Conservation (phyloP, 1,140 invertebrate species). For the Oncopeltus fasciatus region DNA sequence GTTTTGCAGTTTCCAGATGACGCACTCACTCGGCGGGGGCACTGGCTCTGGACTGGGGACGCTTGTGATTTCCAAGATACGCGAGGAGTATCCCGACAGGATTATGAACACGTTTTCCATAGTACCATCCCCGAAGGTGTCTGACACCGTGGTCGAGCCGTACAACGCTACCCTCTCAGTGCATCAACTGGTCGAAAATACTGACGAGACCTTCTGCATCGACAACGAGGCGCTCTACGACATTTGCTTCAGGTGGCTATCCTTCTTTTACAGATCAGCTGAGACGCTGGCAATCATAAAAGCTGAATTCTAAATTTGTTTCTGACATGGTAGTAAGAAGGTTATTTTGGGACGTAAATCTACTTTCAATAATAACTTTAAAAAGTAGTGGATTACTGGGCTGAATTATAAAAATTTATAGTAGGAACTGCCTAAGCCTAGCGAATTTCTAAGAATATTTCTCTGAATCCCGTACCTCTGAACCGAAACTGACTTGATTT, state of each 20-base stretch:
- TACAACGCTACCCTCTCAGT: slow-evolving; percentile 43
- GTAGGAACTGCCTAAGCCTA: too few species aligned
- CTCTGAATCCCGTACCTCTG: too few species aligned
- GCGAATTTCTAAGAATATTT: too few species aligned
- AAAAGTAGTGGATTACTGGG: too few species aligned
- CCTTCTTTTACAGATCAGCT: too few species aligned
- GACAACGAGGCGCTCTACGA: slow-evolving; percentile 43
- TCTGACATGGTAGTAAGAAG: too few species aligned
- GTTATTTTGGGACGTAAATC: too few species aligned
- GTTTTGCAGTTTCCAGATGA: slow-evolving; percentile 35
- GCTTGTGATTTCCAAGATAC: slow-evolving; percentile 38
- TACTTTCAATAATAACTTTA: too few species aligned
- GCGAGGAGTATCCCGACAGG: slow-evolving; percentile 38
- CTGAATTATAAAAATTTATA: too few species aligned
- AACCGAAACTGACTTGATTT: too few species aligned
- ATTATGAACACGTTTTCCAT: slow-evolving; percentile 51
- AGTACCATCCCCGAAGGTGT: slow-evolving; percentile 44
- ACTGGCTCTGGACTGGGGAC: slow-evolving; percentile 46
- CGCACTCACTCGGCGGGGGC: slow-evolving; percentile 47
- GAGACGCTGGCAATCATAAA: too few species aligned
- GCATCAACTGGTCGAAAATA: slow-evolving; percentile 41
- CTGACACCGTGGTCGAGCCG: slow-evolving; percentile 41
- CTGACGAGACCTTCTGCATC: slow-evolving; percentile 40
- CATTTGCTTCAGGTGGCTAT: slow-evolving; percentile 38
- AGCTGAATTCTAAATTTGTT: too few species aligned